Conservation (phyloP, 2,113 vertebrate species). For the Chloropsis hardwickii region DNA sequence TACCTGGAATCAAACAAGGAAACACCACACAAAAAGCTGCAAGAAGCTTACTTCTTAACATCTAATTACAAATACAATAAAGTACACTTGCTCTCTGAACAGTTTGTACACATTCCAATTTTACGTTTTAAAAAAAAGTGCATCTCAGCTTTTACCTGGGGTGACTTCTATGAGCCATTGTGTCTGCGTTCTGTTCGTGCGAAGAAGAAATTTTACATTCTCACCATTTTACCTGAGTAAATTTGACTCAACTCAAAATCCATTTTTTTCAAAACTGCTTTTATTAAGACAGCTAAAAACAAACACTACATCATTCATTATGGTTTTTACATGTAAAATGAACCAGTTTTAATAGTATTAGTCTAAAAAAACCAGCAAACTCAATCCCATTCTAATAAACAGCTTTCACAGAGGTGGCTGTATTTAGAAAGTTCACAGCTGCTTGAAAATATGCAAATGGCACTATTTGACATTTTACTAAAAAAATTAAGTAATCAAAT, state of each 20-base stretch:
- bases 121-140: neutral
- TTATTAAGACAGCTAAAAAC: neutral
- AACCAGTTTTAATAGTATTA: neutral
- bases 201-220: neutral
- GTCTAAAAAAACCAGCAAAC: neutral
- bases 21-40: neutral
- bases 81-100: neutral
- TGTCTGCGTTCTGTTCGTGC: rapidly evolving
- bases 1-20: neutral
- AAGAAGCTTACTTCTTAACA: neutral
- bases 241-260: neutral
- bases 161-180: neutral
- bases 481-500: neutral
- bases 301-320: neutral
- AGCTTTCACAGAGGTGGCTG: neutral
- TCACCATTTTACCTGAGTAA: neutral
- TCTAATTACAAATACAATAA: neutral
- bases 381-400: neutral
- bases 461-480: neutral
- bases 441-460: neutral
- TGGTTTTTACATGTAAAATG: neutral
- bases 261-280: neutral
- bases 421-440: neutral
- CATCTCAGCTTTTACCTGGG: neutral
- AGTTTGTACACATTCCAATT: neutral